Conservation (phyloP, 2,888 invertebrate genomes). For the Xestobium rufovillosum region DNA sequence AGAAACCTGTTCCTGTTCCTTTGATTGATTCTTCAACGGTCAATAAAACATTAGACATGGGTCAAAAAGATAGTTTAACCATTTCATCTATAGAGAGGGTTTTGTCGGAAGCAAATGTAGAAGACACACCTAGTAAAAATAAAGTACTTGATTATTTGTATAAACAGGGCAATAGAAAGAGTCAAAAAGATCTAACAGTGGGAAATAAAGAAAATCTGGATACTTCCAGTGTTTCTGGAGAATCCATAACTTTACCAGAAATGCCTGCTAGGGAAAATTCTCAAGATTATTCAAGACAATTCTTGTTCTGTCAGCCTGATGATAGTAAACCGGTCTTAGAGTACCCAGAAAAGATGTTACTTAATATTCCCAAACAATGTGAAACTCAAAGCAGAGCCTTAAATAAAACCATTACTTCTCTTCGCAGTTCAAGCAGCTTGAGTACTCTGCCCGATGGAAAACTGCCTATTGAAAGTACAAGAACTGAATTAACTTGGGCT, state of each 20-base stretch:
- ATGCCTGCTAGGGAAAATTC: not conserved
- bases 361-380: too few relatives aligned
- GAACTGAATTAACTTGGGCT: conserved; percentile 52
- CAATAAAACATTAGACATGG: not conserved
- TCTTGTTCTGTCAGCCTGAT: too few relatives aligned
- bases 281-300: not conserved
- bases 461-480: conserved; percentile 50
- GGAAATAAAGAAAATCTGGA: conserved; percentile 7
- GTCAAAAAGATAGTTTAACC: conserved; percentile 26
- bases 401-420: conserved; percentile 19
- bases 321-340: too few relatives aligned
- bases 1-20: conserved; percentile 27
- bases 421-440: conserved; percentile 34
- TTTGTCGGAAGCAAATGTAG: conserved; percentile 20
- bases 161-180: conserved; percentile 14
- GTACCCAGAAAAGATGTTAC: too few relatives aligned
- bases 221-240: too few relatives aligned
- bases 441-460: conserved; percentile 37
- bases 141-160: conserved; percentile 21
- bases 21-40: conserved; percentile 27
- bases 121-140: conserved; percentile 23
- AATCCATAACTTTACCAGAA: not conserved
- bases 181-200: conserved; percentile 5
- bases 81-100: conserved; percentile 26
- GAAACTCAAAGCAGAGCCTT: too few relatives aligned